phyloP scores from a whole-genome alignment of 2,797 vertebrate species.

The Cryptoprocta ferox region DNA sequence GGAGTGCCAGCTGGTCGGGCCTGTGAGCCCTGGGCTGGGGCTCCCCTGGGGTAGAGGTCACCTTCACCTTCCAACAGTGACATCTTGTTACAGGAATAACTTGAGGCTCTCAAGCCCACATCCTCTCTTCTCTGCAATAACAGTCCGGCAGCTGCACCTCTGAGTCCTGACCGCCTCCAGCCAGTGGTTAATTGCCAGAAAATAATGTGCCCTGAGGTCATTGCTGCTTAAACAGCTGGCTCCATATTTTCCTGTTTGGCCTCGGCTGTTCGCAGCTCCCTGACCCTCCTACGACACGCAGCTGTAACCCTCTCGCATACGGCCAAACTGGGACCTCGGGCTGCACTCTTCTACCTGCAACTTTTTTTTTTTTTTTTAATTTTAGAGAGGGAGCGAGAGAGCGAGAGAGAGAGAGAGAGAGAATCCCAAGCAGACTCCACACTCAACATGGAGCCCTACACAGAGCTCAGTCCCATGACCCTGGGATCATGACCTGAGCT shows the following conservation, averaged over 20 bases:
- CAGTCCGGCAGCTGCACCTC: neutral
- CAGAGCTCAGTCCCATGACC: too few relatives aligned
- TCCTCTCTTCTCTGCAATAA: slow-evolving; percentile 24
- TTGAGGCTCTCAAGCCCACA: slow-evolving; percentile 40
- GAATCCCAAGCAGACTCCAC: too few relatives aligned
- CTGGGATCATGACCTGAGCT: too few relatives aligned
- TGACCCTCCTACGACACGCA: neutral
- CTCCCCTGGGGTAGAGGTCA: neutral
- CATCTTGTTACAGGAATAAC: slow-evolving; percentile 57
- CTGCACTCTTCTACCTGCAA: neutral
- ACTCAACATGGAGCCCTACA: too few relatives aligned
- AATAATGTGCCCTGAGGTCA: slow-evolving; percentile 60
- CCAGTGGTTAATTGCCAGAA: slow-evolving; percentile 23
- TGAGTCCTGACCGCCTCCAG: slow-evolving; percentile 34
- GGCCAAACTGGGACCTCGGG: neutral
- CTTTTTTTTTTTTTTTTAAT: too few relatives aligned
- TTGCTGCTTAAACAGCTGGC: slow-evolving; percentile 52
- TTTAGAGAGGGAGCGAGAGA: too few relatives aligned
- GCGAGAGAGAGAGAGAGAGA: too few relatives aligned
- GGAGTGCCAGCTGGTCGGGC: neutral
- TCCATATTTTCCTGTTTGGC: neutral
- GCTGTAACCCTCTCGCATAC: neutral
- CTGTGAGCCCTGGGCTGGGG: neutral
- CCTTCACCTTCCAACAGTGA: slow-evolving; percentile 48
- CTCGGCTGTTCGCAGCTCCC: neutral